Conservation (phyloP, 1,140 invertebrate genomes). For the Drosophila kanapiae region DNA sequence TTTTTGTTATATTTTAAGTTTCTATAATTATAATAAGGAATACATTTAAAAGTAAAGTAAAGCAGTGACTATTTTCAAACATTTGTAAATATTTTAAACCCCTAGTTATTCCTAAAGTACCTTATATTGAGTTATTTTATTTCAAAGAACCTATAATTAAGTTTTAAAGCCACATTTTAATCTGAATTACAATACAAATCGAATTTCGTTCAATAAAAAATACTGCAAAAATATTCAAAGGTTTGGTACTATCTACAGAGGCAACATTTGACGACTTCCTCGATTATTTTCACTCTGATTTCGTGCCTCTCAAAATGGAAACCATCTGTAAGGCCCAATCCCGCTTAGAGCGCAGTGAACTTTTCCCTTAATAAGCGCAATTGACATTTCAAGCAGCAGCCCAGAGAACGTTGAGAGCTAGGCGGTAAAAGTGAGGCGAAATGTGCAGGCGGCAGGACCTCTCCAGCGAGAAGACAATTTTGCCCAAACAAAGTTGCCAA, state of each 20-base stretch:
- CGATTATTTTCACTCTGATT: neutral
- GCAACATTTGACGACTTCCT: too few species aligned
- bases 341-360: slow-evolving; percentile 60
- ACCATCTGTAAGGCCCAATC: slow-evolving; percentile 18
- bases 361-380: slow-evolving; percentile 72
- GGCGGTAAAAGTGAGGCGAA: slow-evolving; percentile 9
- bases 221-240: too few species aligned
- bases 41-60: too few species aligned
- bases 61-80: too few species aligned
- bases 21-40: neutral
- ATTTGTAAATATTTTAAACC: too few species aligned
- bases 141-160: too few species aligned
- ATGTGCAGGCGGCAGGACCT: slow-evolving; percentile 8
- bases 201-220: too few species aligned
- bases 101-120: too few species aligned
- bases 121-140: too few species aligned
- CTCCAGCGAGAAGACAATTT: slow-evolving; percentile 22
- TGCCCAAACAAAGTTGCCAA: slow-evolving; percentile 56
- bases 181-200: too few species aligned
- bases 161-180: too few species aligned
- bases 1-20: neutral
- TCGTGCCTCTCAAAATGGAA: neutral
- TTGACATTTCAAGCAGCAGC: slow-evolving; percentile 63
- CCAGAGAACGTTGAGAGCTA: neutral
- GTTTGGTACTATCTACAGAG: neutral